A percentile compares a stretch with the other conserved stretches of the same genome.
phyloP scores from a whole-genome alignment of 1,140 invertebrate species.

The Amphibalanus amphitrite region DNA sequence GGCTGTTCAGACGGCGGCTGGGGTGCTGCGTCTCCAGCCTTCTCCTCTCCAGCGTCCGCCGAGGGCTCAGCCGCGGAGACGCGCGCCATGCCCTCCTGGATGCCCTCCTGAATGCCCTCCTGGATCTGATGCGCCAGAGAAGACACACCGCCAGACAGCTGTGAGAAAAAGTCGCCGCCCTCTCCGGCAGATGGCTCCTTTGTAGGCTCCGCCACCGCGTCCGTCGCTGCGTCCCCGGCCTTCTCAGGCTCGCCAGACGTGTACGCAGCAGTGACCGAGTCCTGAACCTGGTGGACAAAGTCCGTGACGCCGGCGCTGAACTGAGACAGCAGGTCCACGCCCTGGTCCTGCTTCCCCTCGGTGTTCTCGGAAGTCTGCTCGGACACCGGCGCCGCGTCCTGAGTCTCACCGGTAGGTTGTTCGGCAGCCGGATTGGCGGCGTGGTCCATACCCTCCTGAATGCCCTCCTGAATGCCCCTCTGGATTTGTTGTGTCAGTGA shows the following conservation, averaged over 20 bases:
- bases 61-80: background rate
- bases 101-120: background rate
- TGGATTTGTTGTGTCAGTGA: background rate
- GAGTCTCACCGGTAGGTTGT: no score
- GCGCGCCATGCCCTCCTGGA: background rate
- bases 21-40: background rate
- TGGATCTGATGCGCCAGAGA: background rate
- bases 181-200: background rate
- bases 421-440: no score
- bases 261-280: background rate
- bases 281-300: background rate
- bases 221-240: background rate
- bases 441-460: no score
- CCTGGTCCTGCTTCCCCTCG: background rate
- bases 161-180: background rate
- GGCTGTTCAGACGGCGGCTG: no score
- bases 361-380: background rate
- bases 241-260: no score
- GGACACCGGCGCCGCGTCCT: background rate
- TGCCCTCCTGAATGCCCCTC: background rate
- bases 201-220: background rate
- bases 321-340: background rate
- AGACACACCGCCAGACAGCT: background rate
- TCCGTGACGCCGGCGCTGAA: background rate
- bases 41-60: background rate